phyloP scores from a whole-genome alignment of 2,888 invertebrate genomes.

The Drosophila sordidapex region DNA sequence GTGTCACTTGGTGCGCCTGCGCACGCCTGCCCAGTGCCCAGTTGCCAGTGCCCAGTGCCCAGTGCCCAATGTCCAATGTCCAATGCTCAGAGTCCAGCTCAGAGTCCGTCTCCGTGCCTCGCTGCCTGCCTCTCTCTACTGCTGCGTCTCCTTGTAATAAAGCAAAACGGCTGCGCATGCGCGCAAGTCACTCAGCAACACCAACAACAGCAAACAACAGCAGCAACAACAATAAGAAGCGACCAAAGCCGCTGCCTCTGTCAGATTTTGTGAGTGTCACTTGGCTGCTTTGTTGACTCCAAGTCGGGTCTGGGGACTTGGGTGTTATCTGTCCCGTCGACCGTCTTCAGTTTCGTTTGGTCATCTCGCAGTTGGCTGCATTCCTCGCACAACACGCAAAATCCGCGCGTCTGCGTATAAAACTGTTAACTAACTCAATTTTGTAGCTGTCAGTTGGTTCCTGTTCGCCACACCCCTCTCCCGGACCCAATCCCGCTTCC shows the following conservation, averaged over 20 bases:
- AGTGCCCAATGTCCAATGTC: background rate
- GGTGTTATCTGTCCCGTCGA: slow-evolving; percentile 66
- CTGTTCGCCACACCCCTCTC: slow-evolving; percentile 3
- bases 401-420: slow-evolving; percentile 83
- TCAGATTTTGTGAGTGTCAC: slow-evolving; percentile 80
- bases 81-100: slow-evolving; percentile 27
- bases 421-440: slow-evolving; percentile 85
- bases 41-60: slow-evolving; percentile 2
- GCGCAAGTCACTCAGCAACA: slow-evolving; percentile 64
- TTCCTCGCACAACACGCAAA: slow-evolving; percentile 75
- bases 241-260: slow-evolving; percentile 67
- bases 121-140: slow-evolving; percentile 3
- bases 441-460: slow-evolving; percentile 84
- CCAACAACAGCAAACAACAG: slow-evolving; percentile 10
- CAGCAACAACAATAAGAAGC: slow-evolving; percentile 45
- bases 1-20: slow-evolving; percentile 76
- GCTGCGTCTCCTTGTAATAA: slow-evolving; percentile 58
- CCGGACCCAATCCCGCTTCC: background rate
- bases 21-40: slow-evolving; percentile 44
- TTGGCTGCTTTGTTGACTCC: slow-evolving; percentile 62
- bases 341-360: slow-evolving; percentile 75
- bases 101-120: background rate
- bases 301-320: slow-evolving; percentile 29
- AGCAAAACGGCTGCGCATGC: slow-evolving; percentile 71
- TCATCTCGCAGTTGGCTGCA: slow-evolving; percentile 42